Evolutionary conservation across 1,140 invertebrate genomes (phyloP), one percentile per base, ranked within the genome.

Genomic region (Bemisia tabaci): DNA sequence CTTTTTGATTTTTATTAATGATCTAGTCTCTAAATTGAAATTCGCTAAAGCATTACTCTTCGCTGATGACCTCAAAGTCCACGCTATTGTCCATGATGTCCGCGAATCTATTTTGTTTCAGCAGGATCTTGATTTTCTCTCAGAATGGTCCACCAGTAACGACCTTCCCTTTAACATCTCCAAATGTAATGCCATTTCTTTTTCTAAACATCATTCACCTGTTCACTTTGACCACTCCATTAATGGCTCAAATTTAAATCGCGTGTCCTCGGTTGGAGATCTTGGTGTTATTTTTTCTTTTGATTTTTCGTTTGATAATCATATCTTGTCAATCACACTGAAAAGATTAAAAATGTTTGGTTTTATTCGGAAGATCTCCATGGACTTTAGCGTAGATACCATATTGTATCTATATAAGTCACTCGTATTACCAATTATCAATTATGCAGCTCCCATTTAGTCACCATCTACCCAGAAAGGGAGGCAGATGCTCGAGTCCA

Each of bases 1-100:
- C 17, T 75, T 75, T 69, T 59, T 69, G 21, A n/a, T 75, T 12
- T 74, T 72, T 62, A 71, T 75, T 17, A 73, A 75, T 70, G 73
- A 75, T 67, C 68, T 73, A 48, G 33, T 48, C 17, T 9, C 5
- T n/a, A 69, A 69, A 64, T 74, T 76, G 48, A 25, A 61, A 26
- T 24, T 70, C 48, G 67, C 62, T 48, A 67, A 70, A 12, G 67
- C 72, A 26, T 39, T 75, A 9, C 26, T 73, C 0, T 77, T 72
- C 48, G 73, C 74, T 5, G 74, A 69, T 66, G 58, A 65, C 25
- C 23, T 58, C 11, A 66, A 66, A 62, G 5, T 66, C 5, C 62
- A n/a, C 59, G 17, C 12, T 26, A 33, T 12, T 62, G 33, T 70
- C 12, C 22, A 64, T 25, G 17, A 12, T 61, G 2, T 23, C 26